These are phyloP conservation scores for Pheosia tremula DNA, from an alignment of 2,888 invertebrate genomes.

Conservation along the genomic window DNA sequence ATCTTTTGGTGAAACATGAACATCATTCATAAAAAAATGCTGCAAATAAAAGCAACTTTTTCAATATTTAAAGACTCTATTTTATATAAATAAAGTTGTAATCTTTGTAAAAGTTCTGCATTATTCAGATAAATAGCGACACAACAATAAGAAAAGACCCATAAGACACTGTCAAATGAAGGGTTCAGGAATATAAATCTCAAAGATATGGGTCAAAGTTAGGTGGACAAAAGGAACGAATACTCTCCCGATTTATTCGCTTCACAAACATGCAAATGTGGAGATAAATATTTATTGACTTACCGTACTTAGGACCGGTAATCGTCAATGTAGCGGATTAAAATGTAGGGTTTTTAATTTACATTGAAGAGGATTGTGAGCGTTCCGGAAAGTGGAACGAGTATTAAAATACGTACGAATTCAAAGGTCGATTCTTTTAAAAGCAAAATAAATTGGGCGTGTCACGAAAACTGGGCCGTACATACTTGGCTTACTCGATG, in stretches of 20 bases:
- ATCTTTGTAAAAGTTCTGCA: neutral
- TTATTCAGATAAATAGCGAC: constrained; percentile 4
- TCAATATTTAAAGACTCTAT: neutral
- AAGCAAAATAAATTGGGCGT: constrained; percentile 40
- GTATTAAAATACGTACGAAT: constrained; percentile 29
- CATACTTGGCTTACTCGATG: constrained; percentile 18
- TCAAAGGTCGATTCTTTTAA: constrained; percentile 35
- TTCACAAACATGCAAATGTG: constrained; percentile 33
- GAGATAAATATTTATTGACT: constrained; percentile 44
- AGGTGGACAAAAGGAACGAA: constrained; percentile 47
- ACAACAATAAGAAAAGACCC: constrained; percentile 15
- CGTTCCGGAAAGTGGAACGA: constrained; percentile 21
- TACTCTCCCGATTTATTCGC: constrained; percentile 34
- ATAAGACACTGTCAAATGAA: constrained; percentile 41
- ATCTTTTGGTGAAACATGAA: neutral
- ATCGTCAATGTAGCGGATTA: constrained; percentile 36
- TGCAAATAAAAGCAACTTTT: too few relatives aligned
- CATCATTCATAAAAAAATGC: neutral
- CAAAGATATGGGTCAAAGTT: constrained; percentile 29
- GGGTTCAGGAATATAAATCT: constrained; percentile 40
- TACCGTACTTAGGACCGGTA: constrained; percentile 35
- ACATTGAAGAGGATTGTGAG: constrained; percentile 21
- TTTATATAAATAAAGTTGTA: neutral
- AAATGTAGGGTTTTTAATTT: constrained; percentile 32
- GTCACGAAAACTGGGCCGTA: constrained; percentile 30